Evolutionary conservation across 2,888 invertebrate species (phyloP), one percentile per base, ranked within the genome.

Genomic region (Aphidoletes aphidimyza): DNA sequence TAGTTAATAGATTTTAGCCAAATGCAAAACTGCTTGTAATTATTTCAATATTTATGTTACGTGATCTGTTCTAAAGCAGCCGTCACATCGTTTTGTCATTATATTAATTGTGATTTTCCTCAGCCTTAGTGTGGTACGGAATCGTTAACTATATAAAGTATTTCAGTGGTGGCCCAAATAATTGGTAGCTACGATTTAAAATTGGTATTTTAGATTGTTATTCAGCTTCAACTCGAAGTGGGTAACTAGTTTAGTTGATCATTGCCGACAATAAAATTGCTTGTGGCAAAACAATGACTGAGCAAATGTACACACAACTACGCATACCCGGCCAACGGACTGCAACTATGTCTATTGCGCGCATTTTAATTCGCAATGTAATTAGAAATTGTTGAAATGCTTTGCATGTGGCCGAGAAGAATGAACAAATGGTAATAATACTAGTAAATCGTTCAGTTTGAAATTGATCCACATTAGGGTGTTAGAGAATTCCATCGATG

Each of bases 211-310:
- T 14, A 30, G 30, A 69, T 69, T 69, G n/a, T 69, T 69, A 69
- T 69, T 69, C 30, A 11, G 69, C 30, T n/a, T 69, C 69, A 30
- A 37, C 81, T 37, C 22, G 5, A 81, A 81, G 36, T 69, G 69
- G 69, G 69, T 69, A 69, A 69, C 69, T 69, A 69, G 69, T 37
- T 81, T 37, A 81, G 81, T 37, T 81, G 81, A 81, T 81, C 81
- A 81, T 37, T 37, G 81, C 8, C 81, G 69, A 69, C 69, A 69
- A 30, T n/a, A n/a, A 69, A 69, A 69, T 69, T 69, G 69, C 69
- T 69, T 69, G 26, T 69, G 69, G 26, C 30, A 69, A 9, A 39
- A 39, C 47, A 47, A 17, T 47, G 47, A 47, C 14, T 54, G 3
- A 22, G 22, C 54, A 5, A 11, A 69, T 47, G 47, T 17, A 17